phyloP scores from a whole-genome alignment of 1,140 invertebrate species.

The Armadillidium nasatum region DNA sequence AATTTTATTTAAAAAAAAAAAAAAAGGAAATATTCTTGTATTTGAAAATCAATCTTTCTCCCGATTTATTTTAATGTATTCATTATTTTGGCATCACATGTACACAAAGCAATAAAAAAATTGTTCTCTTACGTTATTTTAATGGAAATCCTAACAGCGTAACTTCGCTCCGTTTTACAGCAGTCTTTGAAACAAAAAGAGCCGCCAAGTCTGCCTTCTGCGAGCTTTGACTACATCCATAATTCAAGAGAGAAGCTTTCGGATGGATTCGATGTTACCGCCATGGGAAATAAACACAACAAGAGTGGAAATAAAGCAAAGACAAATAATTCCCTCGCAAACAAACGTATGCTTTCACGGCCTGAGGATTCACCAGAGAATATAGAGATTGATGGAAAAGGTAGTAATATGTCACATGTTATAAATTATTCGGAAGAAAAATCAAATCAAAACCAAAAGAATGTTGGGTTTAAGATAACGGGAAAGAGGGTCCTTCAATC shows the following conservation, averaged over 20 bases:
- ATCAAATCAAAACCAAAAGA: not conserved
- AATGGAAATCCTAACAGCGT: too few relatives aligned
- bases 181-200: not conserved
- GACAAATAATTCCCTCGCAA: not conserved
- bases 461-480: not conserved
- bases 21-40: too few relatives aligned
- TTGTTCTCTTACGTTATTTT: too few relatives aligned
- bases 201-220: not conserved
- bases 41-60: too few relatives aligned
- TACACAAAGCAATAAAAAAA: too few relatives aligned
- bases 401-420: not conserved
- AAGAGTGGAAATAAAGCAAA: not conserved
- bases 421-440: conserved; percentile 6
- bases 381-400: not conserved
- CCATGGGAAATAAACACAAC: conserved; percentile 10
- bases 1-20: too few relatives aligned
- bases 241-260: not conserved
- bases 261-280: not conserved
- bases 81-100: too few relatives aligned
- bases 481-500: not conserved
- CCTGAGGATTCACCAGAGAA: not conserved
- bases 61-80: too few relatives aligned
- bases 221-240: conserved; percentile 3
- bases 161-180: not conserved
- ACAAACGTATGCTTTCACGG: not conserved